Conservation (phyloP, 2,888 invertebrate genomes). For the Schizotus pectinicornis region DNA sequence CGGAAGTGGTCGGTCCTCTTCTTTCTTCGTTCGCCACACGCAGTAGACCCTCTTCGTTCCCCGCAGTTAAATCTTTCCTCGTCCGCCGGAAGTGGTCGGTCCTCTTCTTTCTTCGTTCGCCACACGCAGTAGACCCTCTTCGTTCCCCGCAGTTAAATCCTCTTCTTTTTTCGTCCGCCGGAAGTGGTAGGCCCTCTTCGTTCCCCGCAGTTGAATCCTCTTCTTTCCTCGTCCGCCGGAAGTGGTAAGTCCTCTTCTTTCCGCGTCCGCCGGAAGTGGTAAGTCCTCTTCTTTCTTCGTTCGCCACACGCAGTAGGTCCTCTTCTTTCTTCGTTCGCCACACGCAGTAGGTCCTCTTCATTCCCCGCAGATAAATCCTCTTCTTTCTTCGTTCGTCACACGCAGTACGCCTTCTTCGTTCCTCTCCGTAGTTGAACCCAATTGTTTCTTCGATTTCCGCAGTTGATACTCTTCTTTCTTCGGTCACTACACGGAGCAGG, state of each 20-base stretch:
- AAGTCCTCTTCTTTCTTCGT: neutral
- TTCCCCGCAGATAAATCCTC: slow-evolving; percentile 2
- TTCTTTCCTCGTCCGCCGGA: slow-evolving; percentile 2
- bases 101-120: slow-evolving; percentile 14
- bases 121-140: neutral
- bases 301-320: neutral
- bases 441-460: slow-evolving; percentile 6
- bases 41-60: slow-evolving; percentile 2
- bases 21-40: slow-evolving; percentile 5
- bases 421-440: neutral
- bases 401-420: neutral
- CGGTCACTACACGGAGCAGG: neutral
- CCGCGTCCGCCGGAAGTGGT: neutral
- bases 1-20: slow-evolving; percentile 7
- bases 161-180: slow-evolving; percentile 60
- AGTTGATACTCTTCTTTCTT: neutral
- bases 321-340: slow-evolving; percentile 8
- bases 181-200: too few relatives aligned
- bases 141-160: slow-evolving; percentile 40
- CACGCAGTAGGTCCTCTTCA: neutral
- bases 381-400: slow-evolving; percentile 6
- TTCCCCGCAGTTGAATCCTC: neutral
- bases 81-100: neutral
- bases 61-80: neutral
- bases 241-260: too few relatives aligned